phyloP scores from a whole-genome alignment of 2,113 vertebrate genomes.

The Tor tambroides region DNA sequence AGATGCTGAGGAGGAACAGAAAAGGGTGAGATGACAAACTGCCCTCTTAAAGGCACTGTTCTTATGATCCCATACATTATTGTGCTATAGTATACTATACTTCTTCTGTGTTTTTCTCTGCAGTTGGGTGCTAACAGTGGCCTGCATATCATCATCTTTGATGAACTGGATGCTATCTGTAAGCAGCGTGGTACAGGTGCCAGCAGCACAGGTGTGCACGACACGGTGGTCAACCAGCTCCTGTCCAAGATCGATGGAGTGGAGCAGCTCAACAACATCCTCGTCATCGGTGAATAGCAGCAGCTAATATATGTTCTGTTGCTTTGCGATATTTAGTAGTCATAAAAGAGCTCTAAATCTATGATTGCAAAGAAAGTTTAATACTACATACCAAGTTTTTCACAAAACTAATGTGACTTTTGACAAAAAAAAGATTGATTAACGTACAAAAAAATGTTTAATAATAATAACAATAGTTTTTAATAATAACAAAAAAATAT shows the following conservation, averaged over 20 bases:
- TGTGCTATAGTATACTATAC: not conserved
- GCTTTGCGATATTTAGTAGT: not conserved
- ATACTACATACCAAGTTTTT: not conserved
- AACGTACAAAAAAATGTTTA: not conserved
- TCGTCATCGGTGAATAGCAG: slow-evolving; percentile 88
- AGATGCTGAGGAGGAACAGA: slow-evolving; percentile 96
- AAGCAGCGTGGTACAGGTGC: slow-evolving; percentile 97
- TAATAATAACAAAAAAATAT: too few species aligned
- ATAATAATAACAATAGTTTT: too few species aligned
- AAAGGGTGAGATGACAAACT: slow-evolving; percentile 79
- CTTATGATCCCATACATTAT: not conserved
- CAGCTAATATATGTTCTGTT: not conserved
- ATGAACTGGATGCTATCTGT: slow-evolving; percentile 98
- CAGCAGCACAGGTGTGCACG: slow-evolving; percentile 95
- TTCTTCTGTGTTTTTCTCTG: slow-evolving; percentile 22
- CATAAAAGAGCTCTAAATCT: not conserved
- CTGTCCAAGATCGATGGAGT: slow-evolving; percentile 98
- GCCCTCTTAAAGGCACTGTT: not conserved
- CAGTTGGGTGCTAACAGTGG: slow-evolving; percentile 97
- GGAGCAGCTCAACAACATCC: slow-evolving; percentile 98
- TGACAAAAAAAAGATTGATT: not conserved
- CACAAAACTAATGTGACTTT: not conserved
- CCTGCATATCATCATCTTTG: slow-evolving; percentile 98
- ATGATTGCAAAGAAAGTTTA: not conserved
- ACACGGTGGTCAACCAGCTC: slow-evolving; percentile 97